Conservation (phyloP, 2,113 vertebrate species). For the Hemibagrus wyckioides region DNA sequence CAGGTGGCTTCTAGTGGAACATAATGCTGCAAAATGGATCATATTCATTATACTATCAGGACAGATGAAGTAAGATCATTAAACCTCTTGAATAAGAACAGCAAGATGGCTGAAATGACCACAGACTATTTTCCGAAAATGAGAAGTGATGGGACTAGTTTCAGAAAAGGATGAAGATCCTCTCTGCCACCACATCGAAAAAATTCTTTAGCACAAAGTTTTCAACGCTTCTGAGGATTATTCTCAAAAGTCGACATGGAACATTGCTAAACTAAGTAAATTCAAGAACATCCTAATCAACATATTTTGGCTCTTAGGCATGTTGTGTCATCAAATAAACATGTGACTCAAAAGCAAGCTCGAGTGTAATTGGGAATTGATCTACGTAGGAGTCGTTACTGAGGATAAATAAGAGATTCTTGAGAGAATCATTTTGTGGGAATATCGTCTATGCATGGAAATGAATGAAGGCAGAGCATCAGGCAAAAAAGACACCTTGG, state of each 20-base stretch:
- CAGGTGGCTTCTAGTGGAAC: neutral
- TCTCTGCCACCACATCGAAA: neutral
- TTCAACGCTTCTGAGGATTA: neutral
- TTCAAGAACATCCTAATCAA: neutral
- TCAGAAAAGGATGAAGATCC: neutral
- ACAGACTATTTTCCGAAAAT: neutral
- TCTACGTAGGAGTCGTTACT: neutral
- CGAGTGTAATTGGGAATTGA: neutral
- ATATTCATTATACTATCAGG: neutral
- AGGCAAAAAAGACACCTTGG: conserved; percentile 29
- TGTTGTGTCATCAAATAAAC: conserved; percentile 8
- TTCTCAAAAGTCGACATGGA: conserved; percentile 2
- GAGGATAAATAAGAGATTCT: conserved; percentile 16
- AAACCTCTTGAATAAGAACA: neutral
- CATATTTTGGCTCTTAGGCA: neutral
- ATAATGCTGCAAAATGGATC: conserved; percentile 11
- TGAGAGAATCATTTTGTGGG: neutral
- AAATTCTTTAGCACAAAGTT: neutral
- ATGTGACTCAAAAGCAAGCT: neutral
- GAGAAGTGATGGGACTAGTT: neutral
- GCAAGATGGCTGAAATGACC: neutral
- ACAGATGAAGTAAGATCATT: neutral
- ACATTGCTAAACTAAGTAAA: neutral
- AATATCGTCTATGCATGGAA: neutral
- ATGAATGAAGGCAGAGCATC: conserved; percentile 19